phyloP scores from a whole-genome alignment of 1,140 invertebrate genomes.

The Drosophila mayri region DNA sequence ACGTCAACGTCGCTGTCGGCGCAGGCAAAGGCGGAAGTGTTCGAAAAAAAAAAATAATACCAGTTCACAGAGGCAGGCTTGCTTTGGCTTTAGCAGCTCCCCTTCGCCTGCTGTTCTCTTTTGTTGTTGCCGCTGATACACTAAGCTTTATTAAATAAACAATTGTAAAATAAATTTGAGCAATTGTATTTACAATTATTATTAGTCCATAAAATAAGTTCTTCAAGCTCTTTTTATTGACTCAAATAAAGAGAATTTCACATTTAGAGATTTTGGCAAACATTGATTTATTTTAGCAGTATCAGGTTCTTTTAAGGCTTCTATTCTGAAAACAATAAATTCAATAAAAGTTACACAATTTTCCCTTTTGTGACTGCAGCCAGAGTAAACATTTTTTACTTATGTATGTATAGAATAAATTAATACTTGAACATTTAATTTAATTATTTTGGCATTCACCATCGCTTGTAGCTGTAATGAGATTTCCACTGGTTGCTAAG shows the following conservation, averaged over 20 bases:
- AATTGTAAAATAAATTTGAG: conserved; percentile 8
- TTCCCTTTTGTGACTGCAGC: neutral
- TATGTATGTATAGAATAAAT: neutral
- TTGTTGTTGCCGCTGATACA: conserved; percentile 13
- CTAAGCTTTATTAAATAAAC: conserved; percentile 13
- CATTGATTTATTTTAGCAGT: no score
- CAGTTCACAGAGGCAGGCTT: conserved; percentile 57
- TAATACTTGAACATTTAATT: neutral
- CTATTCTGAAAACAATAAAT: neutral
- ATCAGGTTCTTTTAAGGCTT: neutral
- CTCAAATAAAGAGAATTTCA: no score
- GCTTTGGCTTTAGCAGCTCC: conserved; percentile 29
- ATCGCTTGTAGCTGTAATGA: conserved; percentile 9
- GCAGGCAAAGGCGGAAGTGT: conserved; percentile 68
- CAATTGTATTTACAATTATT: no score
- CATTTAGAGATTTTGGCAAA: no score
- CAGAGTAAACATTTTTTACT: neutral
- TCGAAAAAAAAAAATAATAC: conserved; percentile 49
- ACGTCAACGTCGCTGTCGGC: conserved; percentile 38
- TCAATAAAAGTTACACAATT: no score
- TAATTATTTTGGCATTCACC: neutral
- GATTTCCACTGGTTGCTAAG: conserved; percentile 51
- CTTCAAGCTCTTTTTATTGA: no score
- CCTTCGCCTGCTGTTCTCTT: conserved; percentile 29
- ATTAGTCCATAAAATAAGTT: no score